Percentiles rank a stretch among this genome's conserved stretches.
These are phyloP conservation scores for Scaptomyza tumidula DNA, from an alignment of 2,888 invertebrate species.

Conservation along the genomic window DNA sequence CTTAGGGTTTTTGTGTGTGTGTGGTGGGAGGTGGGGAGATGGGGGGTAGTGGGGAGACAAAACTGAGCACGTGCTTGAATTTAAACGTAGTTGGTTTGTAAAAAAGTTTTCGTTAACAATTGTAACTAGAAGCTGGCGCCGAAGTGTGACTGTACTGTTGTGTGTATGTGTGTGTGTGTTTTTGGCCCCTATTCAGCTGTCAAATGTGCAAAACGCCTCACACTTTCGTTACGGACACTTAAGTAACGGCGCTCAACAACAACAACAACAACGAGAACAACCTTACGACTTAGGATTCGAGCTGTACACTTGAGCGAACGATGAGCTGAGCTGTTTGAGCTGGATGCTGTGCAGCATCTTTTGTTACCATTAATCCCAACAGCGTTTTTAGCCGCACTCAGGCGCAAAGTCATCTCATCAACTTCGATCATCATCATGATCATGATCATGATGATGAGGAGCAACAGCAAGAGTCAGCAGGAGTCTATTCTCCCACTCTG, in stretches of 20 bases:
- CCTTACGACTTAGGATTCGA: conserved; percentile 41
- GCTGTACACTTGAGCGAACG: conserved; percentile 50
- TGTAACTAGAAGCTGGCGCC: conserved; percentile 29
- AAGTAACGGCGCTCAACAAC: conserved; percentile 48
- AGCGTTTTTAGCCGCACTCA: conserved; percentile 42
- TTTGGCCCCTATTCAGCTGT: conserved; percentile 56
- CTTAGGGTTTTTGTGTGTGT: conserved; percentile 27
- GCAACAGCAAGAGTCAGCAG: conserved; percentile 41
- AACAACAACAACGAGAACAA: conserved; percentile 1
- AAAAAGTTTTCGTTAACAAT: conserved; percentile 4
- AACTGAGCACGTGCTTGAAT: conserved; percentile 48
- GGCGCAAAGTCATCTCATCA: conserved; percentile 60
- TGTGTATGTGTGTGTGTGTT: not conserved
- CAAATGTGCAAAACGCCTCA: conserved; percentile 61
- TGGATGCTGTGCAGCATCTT: conserved; percentile 42
- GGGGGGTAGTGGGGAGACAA: not conserved
- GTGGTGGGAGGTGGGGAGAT: not conserved
- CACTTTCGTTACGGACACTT: conserved; percentile 62
- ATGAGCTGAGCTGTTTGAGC: conserved; percentile 8
- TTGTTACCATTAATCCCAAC: conserved; percentile 68
- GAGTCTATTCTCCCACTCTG: conserved; percentile 6
- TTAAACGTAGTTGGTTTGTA: conserved; percentile 1
- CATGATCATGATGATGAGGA: conserved; percentile 28
- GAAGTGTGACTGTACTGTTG: conserved; percentile 10
- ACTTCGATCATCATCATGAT: conserved; percentile 15